Evolutionary conservation across 2,888 invertebrate species (phyloP).

Genomic region (Eudasyphora cyanicolor): DNA sequence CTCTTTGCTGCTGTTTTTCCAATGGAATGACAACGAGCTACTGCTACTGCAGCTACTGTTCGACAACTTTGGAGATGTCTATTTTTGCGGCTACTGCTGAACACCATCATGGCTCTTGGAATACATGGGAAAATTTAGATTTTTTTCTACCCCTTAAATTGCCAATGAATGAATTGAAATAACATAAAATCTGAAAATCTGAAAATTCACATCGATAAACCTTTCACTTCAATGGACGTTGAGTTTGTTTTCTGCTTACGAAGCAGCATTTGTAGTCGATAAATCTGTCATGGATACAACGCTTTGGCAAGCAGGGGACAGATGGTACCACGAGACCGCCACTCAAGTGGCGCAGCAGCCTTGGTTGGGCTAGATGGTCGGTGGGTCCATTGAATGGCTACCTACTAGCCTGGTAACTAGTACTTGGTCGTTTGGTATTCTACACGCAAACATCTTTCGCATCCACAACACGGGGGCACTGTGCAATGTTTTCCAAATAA

Average conservation of each 20-base stretch:
- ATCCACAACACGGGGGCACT: background rate
- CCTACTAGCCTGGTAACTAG: no score
- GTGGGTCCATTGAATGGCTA: conserved; percentile 3
- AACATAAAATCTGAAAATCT: background rate
- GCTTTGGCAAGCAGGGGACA: conserved; percentile 56
- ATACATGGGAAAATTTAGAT: conserved; percentile 35
- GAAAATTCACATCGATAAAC: conserved; percentile 60
- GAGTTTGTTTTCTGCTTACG: conserved; percentile 2
- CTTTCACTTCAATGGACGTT: conserved; percentile 56
- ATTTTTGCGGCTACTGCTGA: background rate
- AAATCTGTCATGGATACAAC: conserved; percentile 55
- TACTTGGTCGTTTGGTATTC: background rate
- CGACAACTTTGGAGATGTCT: background rate
- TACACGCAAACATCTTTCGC: background rate
- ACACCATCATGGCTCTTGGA: background rate
- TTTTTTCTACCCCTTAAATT: conserved; percentile 20
- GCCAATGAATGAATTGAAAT: background rate
- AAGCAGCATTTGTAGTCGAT: conserved; percentile 44
- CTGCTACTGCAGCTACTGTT: conserved; percentile 15
- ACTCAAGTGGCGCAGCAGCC: conserved; percentile 24
- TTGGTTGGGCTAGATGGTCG: conserved; percentile 29
- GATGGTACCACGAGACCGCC: background rate
- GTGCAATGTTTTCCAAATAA: background rate
- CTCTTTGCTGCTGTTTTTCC: background rate
- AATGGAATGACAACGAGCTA: background rate